Evolutionary conservation across 2,797 vertebrate genomes (phyloP).

Genomic region (Lates japonicus): DNA sequence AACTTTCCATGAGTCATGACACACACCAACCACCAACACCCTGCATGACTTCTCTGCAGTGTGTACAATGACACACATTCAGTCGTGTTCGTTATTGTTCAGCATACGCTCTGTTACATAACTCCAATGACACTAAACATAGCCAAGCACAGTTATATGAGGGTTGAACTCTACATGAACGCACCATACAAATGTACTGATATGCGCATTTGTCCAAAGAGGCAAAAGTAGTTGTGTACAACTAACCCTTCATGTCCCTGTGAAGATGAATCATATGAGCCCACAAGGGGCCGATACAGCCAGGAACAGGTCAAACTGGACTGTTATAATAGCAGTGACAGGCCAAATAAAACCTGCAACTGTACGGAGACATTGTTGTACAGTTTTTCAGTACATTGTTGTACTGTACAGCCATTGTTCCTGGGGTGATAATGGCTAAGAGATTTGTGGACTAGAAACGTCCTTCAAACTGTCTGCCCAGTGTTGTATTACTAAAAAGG

Average conservation of each 20-base stretch:
- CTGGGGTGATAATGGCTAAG: not conserved
- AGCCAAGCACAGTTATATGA: not conserved
- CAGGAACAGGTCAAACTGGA: not conserved
- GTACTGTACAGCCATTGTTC: not conserved
- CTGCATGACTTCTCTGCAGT: slow-evolving; percentile 29
- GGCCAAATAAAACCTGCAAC: not conserved
- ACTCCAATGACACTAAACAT: not conserved
- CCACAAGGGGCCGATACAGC: not conserved
- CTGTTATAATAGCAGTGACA: not conserved
- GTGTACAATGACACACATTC: slow-evolving; percentile 3
- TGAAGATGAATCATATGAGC: not conserved
- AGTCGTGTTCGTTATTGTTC: not conserved
- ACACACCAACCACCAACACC: slow-evolving; percentile 9
- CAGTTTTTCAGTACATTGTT: too few species aligned
- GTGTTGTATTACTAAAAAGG: not conserved
- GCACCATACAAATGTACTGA: not conserved
- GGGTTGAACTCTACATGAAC: not conserved
- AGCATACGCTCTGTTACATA: slow-evolving; percentile 4
- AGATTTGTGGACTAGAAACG: not conserved
- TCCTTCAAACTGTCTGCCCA: not conserved
- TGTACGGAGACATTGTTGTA: not conserved
- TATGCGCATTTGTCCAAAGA: not conserved
- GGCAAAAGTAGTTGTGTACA: not conserved
- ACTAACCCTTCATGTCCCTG: not conserved
- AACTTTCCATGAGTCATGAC: slow-evolving; percentile 58